Evolutionary conservation across 2,113 vertebrate species (phyloP).

Genomic region (Reinhardtius hippoglossoides): DNA sequence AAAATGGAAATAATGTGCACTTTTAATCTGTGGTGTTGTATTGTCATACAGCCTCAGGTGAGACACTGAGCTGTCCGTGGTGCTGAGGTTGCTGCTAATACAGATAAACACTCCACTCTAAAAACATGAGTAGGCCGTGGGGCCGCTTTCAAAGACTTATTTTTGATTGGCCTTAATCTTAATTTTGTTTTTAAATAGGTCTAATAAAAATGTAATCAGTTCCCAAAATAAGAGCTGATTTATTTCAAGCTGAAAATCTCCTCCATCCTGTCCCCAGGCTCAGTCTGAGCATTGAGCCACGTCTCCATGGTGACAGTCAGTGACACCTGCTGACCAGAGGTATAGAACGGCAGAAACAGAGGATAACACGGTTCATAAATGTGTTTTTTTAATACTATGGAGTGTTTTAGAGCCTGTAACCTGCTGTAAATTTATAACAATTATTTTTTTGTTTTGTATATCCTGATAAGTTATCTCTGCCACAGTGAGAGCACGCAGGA

Average conservation of each 20-base stretch:
- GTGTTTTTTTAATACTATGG: neutral
- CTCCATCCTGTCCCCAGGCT: neutral
- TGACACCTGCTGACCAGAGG: neutral
- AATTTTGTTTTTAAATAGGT: no score
- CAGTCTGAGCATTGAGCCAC: neutral
- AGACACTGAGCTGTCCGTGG: conserved; percentile 38
- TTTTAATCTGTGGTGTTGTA: neutral
- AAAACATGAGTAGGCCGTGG: neutral
- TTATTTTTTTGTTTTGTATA: neutral
- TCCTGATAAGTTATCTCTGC: neutral
- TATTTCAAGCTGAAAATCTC: neutral
- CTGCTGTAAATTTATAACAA: no score
- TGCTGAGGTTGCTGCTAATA: conserved; percentile 24
- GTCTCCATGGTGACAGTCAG: neutral
- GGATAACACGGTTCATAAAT: neutral
- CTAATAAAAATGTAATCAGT: no score
- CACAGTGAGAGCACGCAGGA: neutral
- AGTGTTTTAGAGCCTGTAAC: neutral
- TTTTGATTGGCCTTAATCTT: no score
- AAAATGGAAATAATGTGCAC: neutral
- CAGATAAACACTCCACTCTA: neutral
- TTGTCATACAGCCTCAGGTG: neutral
- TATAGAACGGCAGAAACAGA: neutral
- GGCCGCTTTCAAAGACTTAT: neutral
- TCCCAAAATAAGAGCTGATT: neutral